Base-by-base conservation (phyloP, 2,797 vertebrate species). In the Eulemur mongoz region DNA sequence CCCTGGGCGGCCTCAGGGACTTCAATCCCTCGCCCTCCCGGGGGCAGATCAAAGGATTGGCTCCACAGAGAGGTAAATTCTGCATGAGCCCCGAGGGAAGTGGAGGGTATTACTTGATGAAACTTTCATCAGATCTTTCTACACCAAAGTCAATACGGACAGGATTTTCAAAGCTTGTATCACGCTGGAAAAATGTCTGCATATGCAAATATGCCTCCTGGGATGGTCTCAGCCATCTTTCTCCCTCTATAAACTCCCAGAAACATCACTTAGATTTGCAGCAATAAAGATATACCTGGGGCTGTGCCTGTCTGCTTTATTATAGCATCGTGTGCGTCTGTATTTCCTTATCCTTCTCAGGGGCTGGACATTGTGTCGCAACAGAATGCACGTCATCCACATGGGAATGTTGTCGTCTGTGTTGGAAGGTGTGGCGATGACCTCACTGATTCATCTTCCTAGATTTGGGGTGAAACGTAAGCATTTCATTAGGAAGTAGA, bases 261-360 rank as follows among this genome's bases (percentile, higher is more conserved):
- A 52, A 40, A 57, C 54, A 12, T 69, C 8, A 38, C 67, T 70
- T 5, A 9, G 67, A n/a, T 70, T 82, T 63, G 40, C 38, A 48
- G 35, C 52, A 23, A 38, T 63, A 30, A 25, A 15, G n/a, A 25
- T 11, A 14, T 25, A 45, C 38, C 2, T 0, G 7, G 3, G 23
- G 20, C 4, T 2, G 22, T 9, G 22, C 13, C 43, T n/a, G 0
- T 54, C n/a, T 63, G 50, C 69, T 72, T 35, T 22, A 32, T 25
- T 20, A 61, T 1, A 32, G 1, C 2, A 2, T n/a, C 67, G 2
- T 6, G 1, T 35, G 3, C 1, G 0, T 40, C 18, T 17, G 27
- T 40, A 20, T 63, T 8, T 14, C 11, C 50, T 38, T 63, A 48
- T 20, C 14, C 30, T 4, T 84, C 73, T 45, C 52, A 15, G 20